Evolutionary conservation across 2,797 vertebrate species (phyloP).

Genomic region (Bucorvus abyssinicus): DNA sequence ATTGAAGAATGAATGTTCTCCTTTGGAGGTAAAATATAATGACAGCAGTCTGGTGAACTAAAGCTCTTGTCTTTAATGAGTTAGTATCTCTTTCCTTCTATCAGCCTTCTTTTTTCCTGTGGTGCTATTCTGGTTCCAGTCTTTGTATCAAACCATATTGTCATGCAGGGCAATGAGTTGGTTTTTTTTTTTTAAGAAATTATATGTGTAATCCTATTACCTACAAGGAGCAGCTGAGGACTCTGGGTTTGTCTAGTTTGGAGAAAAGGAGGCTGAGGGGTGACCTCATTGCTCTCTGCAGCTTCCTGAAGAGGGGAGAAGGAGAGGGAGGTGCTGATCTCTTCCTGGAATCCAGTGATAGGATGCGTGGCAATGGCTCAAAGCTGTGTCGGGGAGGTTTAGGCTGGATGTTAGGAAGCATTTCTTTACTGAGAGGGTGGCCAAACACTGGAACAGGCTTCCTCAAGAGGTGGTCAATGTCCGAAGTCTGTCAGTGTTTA

Average conservation of each 20-base stretch:
- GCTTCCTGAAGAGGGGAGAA: neutral
- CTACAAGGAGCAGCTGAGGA: neutral
- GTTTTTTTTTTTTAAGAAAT: neutral
- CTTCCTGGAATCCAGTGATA: neutral
- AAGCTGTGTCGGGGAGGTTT: neutral
- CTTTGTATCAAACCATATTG: neutral
- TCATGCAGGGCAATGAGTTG: neutral
- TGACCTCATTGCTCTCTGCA: no score
- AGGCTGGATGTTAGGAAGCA: neutral
- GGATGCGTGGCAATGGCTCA: neutral
- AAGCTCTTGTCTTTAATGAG: neutral
- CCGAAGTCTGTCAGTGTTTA: neutral
- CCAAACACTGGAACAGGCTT: neutral
- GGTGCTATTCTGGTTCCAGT: neutral
- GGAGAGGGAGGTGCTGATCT: neutral
- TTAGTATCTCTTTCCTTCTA: neutral
- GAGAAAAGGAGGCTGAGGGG: neutral
- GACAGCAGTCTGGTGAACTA: neutral
- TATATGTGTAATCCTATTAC: neutral
- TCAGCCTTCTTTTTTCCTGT: neutral
- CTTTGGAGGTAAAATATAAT: neutral
- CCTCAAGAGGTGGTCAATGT: neutral
- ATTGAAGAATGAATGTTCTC: neutral
- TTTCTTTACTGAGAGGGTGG: neutral
- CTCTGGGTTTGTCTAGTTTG: neutral